phyloP scores from a whole-genome alignment of 2,113 vertebrate species.

The Apodemus speciosus region DNA sequence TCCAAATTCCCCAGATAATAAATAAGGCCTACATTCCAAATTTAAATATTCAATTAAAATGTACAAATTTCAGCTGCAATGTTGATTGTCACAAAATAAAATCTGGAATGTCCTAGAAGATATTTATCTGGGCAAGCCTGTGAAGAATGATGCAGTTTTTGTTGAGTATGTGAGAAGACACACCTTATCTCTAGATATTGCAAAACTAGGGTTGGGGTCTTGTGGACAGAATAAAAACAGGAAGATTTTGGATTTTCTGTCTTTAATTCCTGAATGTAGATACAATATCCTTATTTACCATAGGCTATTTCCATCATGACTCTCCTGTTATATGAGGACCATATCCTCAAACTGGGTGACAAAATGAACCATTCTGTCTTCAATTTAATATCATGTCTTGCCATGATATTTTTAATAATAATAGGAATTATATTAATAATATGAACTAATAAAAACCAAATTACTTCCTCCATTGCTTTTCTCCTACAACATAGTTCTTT shows the following conservation, averaged over 20 bases:
- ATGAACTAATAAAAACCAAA: not conserved
- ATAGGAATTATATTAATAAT: not conserved
- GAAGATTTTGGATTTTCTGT: not conserved
- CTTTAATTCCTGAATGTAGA: not conserved
- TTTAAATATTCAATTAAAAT: not conserved
- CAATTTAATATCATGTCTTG: not conserved
- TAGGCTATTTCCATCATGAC: not conserved
- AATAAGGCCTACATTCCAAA: not conserved
- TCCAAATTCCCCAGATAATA: not conserved
- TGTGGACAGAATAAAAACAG: not conserved
- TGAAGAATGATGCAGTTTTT: too few species aligned
- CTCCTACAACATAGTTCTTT: not conserved
- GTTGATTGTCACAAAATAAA: not conserved
- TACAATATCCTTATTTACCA: not conserved
- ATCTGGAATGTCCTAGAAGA: not conserved
- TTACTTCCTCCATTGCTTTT: not conserved
- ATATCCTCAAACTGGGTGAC: not conserved
- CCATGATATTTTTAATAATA: not conserved
- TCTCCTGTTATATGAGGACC: not conserved
- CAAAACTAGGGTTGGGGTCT: not conserved
- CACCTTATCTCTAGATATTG: not conserved
- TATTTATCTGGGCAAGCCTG: not conserved
- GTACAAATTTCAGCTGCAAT: not conserved
- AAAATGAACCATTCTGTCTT: not conserved
- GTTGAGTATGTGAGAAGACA: too few species aligned